Evolutionary conservation across 2,888 invertebrate genomes (phyloP), one percentile per base, ranked within the genome.

Genomic region (Trichopoda pennipes): DNA sequence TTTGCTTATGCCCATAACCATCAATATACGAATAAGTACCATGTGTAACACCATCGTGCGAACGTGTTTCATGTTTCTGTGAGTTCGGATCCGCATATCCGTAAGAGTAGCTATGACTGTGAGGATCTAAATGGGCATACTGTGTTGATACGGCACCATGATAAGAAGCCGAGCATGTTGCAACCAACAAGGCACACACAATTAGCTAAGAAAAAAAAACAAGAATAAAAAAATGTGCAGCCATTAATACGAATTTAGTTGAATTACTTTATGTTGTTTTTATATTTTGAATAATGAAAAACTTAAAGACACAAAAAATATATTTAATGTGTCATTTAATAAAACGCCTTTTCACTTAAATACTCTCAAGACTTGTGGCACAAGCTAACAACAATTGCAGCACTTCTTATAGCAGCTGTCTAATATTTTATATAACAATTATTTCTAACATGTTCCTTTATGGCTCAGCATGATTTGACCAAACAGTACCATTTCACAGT

Each of bases 1-100:
- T 93, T 88, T 94, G 94, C 12, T 94, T 88, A 74, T 93, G 91
- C 2, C 94, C 94, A 87, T 94, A 92, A 17, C 93, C 94, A 88
- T 95, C 95, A 74, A 95, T 92, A 88, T 94, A 95, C 49, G 94
- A 94, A 88, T 95, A 95, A 55, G 93, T 93, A 61, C 94, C 94
- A 78, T 93, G 92, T 6, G 93, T 94, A 17, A 93, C 92, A 16
- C 94, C 94, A 86, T 94, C 93, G 75, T 93, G 91, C 6, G 92
- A 91, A 78, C 93, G 92, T 0, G 93, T 91, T 89, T 95, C 95
- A 32, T 93, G 92, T 88, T 94, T 94, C 84, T 94, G 92, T 85
- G 94, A 93, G 64, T 93, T 92, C 74, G 94, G 94, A 84, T 93
- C 94, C 16, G 93, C 90, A 88, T 94, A 94, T 32, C 94, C 94